A percentile compares a stretch with the other conserved stretches of the same genome.
Evolutionary conservation across 2,113 vertebrate genomes (phyloP).

Genomic region (Syngnathus floridae): DNA sequence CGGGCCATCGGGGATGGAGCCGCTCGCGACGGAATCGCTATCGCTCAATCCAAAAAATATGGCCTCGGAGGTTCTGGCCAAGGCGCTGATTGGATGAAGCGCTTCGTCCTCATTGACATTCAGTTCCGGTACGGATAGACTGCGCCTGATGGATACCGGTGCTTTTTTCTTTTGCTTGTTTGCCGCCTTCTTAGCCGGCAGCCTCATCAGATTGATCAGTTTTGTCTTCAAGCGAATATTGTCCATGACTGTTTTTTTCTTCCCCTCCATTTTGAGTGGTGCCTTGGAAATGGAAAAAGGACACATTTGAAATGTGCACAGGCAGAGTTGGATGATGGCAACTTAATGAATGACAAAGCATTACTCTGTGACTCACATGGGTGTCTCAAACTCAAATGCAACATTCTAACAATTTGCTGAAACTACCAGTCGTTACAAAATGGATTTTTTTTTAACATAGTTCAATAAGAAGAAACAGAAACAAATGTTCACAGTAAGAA

Average conservation of each 20-base stretch:
- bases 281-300: slow-evolving; percentile 8
- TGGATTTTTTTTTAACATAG: neutral
- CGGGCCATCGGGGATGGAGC: slow-evolving; percentile 11
- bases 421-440: neutral
- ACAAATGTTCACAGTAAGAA: neutral
- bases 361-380: neutral
- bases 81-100: neutral
- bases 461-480: neutral
- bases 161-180: slow-evolving; percentile 40
- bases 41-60: slow-evolving; percentile 31
- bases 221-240: slow-evolving; percentile 55
- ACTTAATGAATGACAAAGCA: neutral
- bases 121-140: slow-evolving; percentile 70
- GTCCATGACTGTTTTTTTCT: slow-evolving; percentile 57
- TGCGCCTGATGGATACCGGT: slow-evolving; percentile 51
- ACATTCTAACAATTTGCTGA: neutral
- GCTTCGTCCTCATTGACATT: slow-evolving; percentile 14
- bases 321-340: neutral
- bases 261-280: slow-evolving; percentile 58
- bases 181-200: slow-evolving; percentile 38
- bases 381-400: neutral
- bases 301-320: neutral
- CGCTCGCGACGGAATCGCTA: slow-evolving; percentile 39
- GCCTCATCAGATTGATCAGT: slow-evolving; percentile 40
- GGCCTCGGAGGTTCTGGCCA: neutral